Evolutionary conservation across 2,888 invertebrate species (phyloP).

Genomic region (Microdon myrmicae): DNA sequence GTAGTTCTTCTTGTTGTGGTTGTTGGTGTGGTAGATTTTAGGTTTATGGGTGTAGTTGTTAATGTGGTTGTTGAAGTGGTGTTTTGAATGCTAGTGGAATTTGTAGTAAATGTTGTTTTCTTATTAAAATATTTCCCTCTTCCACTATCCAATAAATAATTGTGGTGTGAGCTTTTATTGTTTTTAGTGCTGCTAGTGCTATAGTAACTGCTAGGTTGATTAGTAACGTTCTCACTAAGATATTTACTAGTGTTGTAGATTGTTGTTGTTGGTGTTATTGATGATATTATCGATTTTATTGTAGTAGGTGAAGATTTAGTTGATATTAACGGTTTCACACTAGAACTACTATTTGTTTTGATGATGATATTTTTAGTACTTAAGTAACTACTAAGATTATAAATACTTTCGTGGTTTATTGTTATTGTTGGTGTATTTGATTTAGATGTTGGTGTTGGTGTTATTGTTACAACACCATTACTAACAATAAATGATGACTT

Average conservation of each 20-base stretch:
- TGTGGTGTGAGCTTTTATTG: slow-evolving; percentile 41
- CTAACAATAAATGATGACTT: slow-evolving; percentile 39
- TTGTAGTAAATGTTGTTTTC: slow-evolving; percentile 30
- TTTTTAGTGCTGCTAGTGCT: slow-evolving; percentile 47
- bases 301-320: slow-evolving; percentile 19
- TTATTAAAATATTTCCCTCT: slow-evolving; percentile 48
- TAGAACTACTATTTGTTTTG: slow-evolving; percentile 22
- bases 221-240: slow-evolving; percentile 26
- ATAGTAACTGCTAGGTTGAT: slow-evolving; percentile 37
- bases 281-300: slow-evolving; percentile 28
- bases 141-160: slow-evolving; percentile 44
- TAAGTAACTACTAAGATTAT: slow-evolving; percentile 33
- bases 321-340: slow-evolving; percentile 13
- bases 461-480: slow-evolving; percentile 35
- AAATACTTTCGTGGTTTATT: slow-evolving; percentile 44
- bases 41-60: slow-evolving; percentile 23
- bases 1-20: slow-evolving; percentile 54
- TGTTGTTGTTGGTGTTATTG: slow-evolving; percentile 32
- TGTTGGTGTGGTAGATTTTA: slow-evolving; percentile 53
- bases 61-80: slow-evolving; percentile 23
- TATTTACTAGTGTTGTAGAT: slow-evolving; percentile 28
- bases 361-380: slow-evolving; percentile 33
- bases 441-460: slow-evolving; percentile 20
- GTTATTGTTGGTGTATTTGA: slow-evolving; percentile 31
- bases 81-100: slow-evolving; percentile 15